Evolutionary conservation across 1,140 invertebrate species (phyloP).

Genomic region (Heterodera carotae): DNA sequence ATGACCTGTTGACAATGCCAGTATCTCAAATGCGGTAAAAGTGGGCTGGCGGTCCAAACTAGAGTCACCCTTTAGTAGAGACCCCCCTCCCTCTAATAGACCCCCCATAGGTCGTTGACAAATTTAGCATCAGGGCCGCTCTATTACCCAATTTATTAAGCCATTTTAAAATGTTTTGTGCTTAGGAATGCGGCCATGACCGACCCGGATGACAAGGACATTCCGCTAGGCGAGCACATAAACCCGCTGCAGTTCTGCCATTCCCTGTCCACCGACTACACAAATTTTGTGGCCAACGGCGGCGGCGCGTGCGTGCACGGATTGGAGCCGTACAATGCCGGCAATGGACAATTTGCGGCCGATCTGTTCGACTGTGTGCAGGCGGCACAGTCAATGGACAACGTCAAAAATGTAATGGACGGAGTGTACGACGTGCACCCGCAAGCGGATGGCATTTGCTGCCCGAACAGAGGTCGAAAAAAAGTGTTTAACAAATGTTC

Average conservation of each 20-base stretch:
- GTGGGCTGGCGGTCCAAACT: no score
- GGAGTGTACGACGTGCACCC: conserved; percentile 64
- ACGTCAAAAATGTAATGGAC: conserved; percentile 63
- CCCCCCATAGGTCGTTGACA: no score
- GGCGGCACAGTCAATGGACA: conserved; percentile 53
- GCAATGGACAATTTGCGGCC: conserved; percentile 60
- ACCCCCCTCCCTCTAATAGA: no score
- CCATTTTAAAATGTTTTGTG: neutral
- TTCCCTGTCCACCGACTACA: conserved; percentile 57
- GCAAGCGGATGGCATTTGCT: conserved; percentile 58
- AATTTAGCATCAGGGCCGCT: no score
- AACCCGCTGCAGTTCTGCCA: conserved; percentile 63
- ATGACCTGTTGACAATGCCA: conserved; percentile 63
- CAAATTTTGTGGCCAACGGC: conserved; percentile 60
- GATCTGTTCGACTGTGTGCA: conserved; percentile 62
- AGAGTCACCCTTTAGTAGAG: no score
- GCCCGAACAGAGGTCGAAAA: conserved; percentile 61
- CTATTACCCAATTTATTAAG: no score
- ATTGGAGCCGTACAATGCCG: conserved; percentile 54
- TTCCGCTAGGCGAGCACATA: conserved; percentile 64
- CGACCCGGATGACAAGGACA: conserved; percentile 63
- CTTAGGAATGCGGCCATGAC: conserved; percentile 60
- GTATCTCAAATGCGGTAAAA: conserved; percentile 58
- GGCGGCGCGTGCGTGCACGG: conserved; percentile 56
- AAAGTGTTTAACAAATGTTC: no score